Evolutionary conservation across 2,113 vertebrate genomes (phyloP).

Genomic region (human (Homo sapiens)): GRCh38 chr11:60375001-60375500

Average conservation of each 20-base stretch:
- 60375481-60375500: background rate
- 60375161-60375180: background rate
- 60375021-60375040: too few relatives aligned
- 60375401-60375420: background rate
- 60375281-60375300: background rate
- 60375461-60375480: background rate
- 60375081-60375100: slow-evolving; percentile 95
- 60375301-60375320: background rate
- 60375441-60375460: background rate
- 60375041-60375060: too few relatives aligned
- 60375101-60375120: slow-evolving; percentile 79
- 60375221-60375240: background rate
- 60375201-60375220: background rate
- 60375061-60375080: too few relatives aligned
- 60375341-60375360: background rate
- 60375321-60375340: background rate
- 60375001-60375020: too few relatives aligned
- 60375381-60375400: background rate
- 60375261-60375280: background rate
- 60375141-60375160: background rate
- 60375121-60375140: background rate
- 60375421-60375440: background rate
- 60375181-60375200: background rate
- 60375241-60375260: background rate
- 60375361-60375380: background rate